A percentile compares a stretch with the other conserved stretches of the same genome.
phyloP scores from a whole-genome alignment of 1,140 invertebrate genomes.

The Achroia grisella region DNA sequence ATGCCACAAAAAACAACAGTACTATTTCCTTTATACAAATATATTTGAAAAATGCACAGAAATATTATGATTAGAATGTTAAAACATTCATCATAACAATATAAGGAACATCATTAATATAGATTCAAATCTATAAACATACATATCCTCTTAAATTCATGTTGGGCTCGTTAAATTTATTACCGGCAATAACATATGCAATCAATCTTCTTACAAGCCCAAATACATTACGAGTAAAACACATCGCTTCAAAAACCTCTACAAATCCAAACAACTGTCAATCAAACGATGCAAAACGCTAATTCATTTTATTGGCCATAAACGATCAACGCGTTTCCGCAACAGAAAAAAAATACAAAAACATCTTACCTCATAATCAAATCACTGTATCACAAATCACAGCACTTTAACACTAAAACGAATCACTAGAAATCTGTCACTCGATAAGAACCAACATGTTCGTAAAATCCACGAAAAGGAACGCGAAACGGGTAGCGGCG shows the following conservation, averaged over 20 bases:
- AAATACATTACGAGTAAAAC: slow-evolving; percentile 1
- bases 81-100: too few relatives aligned
- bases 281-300: background rate
- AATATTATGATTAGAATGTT: too few relatives aligned
- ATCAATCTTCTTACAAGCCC: slow-evolving; percentile 2
- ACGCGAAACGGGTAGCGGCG: slow-evolving; percentile 9
- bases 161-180: too few relatives aligned
- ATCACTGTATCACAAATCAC: slow-evolving; percentile 7
- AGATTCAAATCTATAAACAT: too few relatives aligned
- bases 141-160: too few relatives aligned
- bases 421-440: slow-evolving; percentile 22
- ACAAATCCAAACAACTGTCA: background rate
- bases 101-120: too few relatives aligned
- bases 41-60: too few relatives aligned
- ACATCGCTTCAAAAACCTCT: background rate
- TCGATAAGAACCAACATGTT: slow-evolving; percentile 15
- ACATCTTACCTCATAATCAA: slow-evolving; percentile 3
- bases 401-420: slow-evolving; percentile 2
- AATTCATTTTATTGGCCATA: slow-evolving; percentile 14
- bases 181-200: too few relatives aligned
- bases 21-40: too few relatives aligned
- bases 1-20: too few relatives aligned
- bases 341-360: background rate
- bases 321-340: background rate
- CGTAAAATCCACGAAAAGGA: slow-evolving; percentile 11